These are phyloP conservation scores for Rotaria socialis DNA, from an alignment of 2,888 invertebrate genomes.

Conservation along the genomic window DNA sequence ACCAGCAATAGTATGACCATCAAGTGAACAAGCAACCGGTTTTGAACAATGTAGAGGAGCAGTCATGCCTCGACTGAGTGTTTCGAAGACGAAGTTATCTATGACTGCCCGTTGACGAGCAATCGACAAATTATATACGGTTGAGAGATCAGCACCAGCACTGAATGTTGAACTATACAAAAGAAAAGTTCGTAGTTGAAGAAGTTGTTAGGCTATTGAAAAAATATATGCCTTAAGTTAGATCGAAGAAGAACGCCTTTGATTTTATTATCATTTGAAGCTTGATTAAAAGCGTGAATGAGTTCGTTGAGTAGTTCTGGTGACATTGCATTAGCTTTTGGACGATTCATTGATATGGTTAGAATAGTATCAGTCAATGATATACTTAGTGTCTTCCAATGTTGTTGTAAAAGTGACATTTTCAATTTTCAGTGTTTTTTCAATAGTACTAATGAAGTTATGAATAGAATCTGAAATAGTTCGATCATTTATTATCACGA, in stretches of 20 bases:
- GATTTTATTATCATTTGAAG: neutral
- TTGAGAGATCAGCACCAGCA: conserved; percentile 1
- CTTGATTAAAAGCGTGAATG: neutral
- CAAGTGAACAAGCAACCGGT: conserved; percentile 25
- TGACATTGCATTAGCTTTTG: conserved; percentile 11
- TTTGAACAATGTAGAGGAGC: neutral
- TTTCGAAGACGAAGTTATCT: conserved; percentile 5
- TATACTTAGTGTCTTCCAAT: neutral
- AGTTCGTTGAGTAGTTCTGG: neutral
- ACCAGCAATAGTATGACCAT: conserved; percentile 34
- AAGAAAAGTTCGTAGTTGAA: neutral
- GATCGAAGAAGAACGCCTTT: conserved; percentile 20
- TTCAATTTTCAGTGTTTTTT: too few species aligned
- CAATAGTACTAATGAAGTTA: too few species aligned
- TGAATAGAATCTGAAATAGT: too few species aligned
- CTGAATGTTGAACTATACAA: neutral
- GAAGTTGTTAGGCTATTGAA: neutral
- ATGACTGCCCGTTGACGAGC: neutral
- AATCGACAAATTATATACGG: neutral
- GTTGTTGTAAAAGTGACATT: neutral
- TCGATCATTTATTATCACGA: too few species aligned
- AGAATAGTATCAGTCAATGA: neutral
- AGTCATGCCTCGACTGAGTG: neutral
- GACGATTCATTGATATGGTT: neutral
- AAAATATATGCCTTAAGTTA: neutral